Base-by-base conservation (phyloP, 1,140 invertebrate genomes). In the Solen grandis region DNA sequence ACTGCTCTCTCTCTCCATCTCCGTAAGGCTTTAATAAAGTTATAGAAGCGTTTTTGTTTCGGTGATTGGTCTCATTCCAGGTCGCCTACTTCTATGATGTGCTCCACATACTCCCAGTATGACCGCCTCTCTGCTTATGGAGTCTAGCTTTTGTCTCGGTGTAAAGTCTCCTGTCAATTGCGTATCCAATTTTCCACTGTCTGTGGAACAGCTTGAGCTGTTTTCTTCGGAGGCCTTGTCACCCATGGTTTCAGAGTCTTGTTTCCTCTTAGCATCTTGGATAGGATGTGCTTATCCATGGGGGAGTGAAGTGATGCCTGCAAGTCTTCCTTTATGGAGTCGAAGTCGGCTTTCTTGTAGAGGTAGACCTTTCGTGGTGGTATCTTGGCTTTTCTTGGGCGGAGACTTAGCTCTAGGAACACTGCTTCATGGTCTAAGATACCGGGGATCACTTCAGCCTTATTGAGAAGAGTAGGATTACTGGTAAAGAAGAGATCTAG, bases 21-120 rank as follows among this genome's bases (percentile, higher is more conserved):
- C n/a, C n/a, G n/a, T n/a, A n/a, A 22, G n/a, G 57, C 50, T 31
- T 75, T 69, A 8, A 82, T 76, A 36, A 62, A 82, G 13, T 25
- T 36, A 62, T 63, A 82, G 31, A 82, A 82, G 16, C 63, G 14
- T 55, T 82, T 75, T 14, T 14, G 16, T 35, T 55, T 59, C 5
- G 0, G 4, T 10, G 41, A n/a, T 25, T 52, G 55, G 4, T 81
- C 35, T 10, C 46, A 5, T 29, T 41, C 29, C 22, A 27, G 0
- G 55, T 73, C 72, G 25, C 22, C 38, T 3, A 22, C 22, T 27
- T 74, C 59, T 41, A 74, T 74, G 3, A 63, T 25, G 55, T 60
- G 41, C 19, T 74, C 57, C 31, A 50, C 29, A n/a, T 74, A 63
- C 16, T 35, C 50, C 55, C 55, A 74, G 16, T 41, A 46, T 8